Evolutionary conservation across 2,113 vertebrate genomes (phyloP).

Genomic region (Ptyas mucosa): DNA sequence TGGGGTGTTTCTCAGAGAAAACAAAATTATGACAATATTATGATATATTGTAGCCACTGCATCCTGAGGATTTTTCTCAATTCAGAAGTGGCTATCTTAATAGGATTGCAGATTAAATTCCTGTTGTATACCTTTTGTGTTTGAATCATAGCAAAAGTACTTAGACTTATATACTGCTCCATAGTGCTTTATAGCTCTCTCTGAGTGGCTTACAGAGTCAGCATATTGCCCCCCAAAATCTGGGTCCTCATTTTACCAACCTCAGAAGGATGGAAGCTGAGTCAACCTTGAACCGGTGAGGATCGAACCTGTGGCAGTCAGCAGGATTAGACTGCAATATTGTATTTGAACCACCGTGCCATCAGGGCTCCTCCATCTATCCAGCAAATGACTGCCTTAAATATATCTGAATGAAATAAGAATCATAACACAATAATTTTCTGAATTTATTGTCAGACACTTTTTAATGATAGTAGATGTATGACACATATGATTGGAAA

Average conservation of each 20-base stretch:
- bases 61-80: not conserved
- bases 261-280: too few species aligned
- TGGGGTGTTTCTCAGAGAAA: not conserved
- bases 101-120: not conserved
- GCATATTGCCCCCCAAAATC: too few species aligned
- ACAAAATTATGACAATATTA: not conserved
- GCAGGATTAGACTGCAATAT: too few species aligned
- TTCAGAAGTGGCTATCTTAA: not conserved
- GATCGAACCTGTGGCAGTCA: too few species aligned
- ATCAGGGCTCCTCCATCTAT: not conserved
- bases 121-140: not conserved
- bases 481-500: not conserved
- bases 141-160: not conserved
- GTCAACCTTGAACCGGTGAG: too few species aligned
- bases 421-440: not conserved
- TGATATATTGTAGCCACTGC: not conserved
- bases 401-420: not conserved
- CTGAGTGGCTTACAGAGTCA: too few species aligned
- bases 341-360: too few species aligned
- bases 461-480: not conserved
- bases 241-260: too few species aligned
- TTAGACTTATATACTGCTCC: too few species aligned
- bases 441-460: not conserved
- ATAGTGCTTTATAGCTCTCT: too few species aligned
- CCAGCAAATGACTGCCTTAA: not conserved